Evolutionary conservation across 2,888 invertebrate genomes (phyloP), one percentile per base, ranked within the genome.

Genomic region (Megastigmus dorsalis): DNA sequence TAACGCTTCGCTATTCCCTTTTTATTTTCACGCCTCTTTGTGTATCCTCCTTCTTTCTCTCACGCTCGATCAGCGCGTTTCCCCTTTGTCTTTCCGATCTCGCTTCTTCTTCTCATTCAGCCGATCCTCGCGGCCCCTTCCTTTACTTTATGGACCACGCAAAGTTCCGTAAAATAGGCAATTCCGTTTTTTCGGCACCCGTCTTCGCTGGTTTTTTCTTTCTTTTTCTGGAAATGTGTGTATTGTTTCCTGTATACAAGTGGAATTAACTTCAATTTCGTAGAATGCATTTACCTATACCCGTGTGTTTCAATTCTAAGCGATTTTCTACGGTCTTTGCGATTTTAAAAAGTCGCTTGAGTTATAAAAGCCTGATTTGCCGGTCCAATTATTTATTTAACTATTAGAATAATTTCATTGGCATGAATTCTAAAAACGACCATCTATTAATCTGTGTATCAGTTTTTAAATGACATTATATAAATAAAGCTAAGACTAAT

Each of bases 61-160:
- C 78, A 79, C 78, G 79, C 77, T 79, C 80, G 74, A 78, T 78
- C 76, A 70, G 74, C 77, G 69, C 18, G 48, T 60, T 57, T 28
- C 57, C 38, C 50, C 52, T 65, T 71, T 66, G 66, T 52, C 59
- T 72, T 66, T 72, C 33, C 38, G 60, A 70, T 70, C 45, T 30
- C 38, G 43, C 72, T 45, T 48, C 60, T 74, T 45, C 23, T 70
- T 77, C n/a, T 23, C 23, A 5, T 28, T 13, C 5, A 65, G 66
- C 63, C 55, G 7, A n/a, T 36, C 63, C 73, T 74, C 66, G 75
- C 75, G 71, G 75, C 71, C 75, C 65, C 78, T 76, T 70, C 74
- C 65, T 78, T 76, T 57, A 41, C 65, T 78, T 76, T 57, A 41
- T 50, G 52, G 41, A 65, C 65, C 48, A 41, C 65, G 63, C 36